A percentile compares a stretch with the other conserved stretches of the same genome.
These are phyloP conservation scores for Lysandra coridon DNA, from an alignment of 2,888 invertebrate genomes.

Conservation along the genomic window DNA sequence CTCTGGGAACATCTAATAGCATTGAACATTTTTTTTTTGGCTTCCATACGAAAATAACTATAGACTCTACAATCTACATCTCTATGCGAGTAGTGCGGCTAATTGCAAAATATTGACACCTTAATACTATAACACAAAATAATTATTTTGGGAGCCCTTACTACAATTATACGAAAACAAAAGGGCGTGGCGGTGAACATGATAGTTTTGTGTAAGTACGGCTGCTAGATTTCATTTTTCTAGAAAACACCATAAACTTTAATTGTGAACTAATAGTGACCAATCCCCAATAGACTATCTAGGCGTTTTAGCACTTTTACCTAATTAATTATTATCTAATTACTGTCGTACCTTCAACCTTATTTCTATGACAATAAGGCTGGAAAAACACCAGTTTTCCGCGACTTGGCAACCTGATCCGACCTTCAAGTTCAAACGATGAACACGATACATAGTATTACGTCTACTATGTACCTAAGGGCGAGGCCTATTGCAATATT, in stretches of 20 bases:
- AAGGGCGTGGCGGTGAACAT: too few relatives aligned
- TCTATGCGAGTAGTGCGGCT: too few relatives aligned
- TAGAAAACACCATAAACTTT: not conserved
- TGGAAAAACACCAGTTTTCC: not conserved
- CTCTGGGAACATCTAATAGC: too few relatives aligned
- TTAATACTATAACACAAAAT: too few relatives aligned
- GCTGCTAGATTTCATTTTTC: not conserved
- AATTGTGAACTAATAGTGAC: not conserved
- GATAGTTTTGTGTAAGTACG: not conserved
- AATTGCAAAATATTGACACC: too few relatives aligned
- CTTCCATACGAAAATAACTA: too few relatives aligned
- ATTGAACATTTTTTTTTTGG: too few relatives aligned
- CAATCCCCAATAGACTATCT: not conserved
- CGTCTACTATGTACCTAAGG: not conserved
- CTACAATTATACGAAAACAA: too few relatives aligned
- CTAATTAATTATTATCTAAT: not conserved
- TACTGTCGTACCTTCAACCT: not conserved
- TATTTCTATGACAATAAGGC: not conserved
- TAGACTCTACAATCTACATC: too few relatives aligned
- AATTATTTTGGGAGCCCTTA: too few relatives aligned
- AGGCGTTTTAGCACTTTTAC: not conserved
- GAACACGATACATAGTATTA: not conserved
- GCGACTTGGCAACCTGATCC: conserved; percentile 5
- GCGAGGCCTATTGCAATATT: too few relatives aligned
- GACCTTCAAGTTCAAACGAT: conserved; percentile 14